Percentiles rank a stretch among this genome's conserved stretches.
Evolutionary conservation across 2,888 invertebrate genomes (phyloP).

Genomic region (Octonoba sinensis): DNA sequence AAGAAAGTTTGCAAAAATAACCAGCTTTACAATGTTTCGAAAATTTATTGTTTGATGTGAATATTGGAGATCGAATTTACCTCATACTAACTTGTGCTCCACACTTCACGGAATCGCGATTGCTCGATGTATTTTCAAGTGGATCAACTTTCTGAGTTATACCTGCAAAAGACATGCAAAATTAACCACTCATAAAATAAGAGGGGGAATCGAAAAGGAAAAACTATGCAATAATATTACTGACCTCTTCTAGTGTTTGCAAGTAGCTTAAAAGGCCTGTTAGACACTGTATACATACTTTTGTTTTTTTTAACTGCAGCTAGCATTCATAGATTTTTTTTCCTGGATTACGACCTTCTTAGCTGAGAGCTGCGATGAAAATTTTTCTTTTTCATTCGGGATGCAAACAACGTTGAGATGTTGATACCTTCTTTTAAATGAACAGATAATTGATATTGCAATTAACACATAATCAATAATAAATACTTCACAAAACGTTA

Average conservation of each 20-base stretch:
- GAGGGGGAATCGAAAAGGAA: not conserved
- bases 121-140: slow-evolving; percentile 78
- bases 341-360: slow-evolving; percentile 31
- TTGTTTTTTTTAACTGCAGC: slow-evolving; percentile 32
- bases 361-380: not conserved
- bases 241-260: slow-evolving; percentile 87
- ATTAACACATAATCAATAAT: too few relatives aligned
- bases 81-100: slow-evolving; percentile 56
- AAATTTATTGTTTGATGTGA: not conserved
- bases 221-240: slow-evolving; percentile 36
- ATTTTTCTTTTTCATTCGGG: not conserved
- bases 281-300: slow-evolving; percentile 86
- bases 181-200: not conserved
- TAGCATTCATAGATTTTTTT: slow-evolving; percentile 34
- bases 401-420: too few relatives aligned
- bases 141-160: slow-evolving; percentile 86
- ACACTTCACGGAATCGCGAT: slow-evolving; percentile 52
- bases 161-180: slow-evolving; percentile 73
- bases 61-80: slow-evolving; percentile 17
- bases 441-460: too few relatives aligned
- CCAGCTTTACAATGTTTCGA: not conserved
- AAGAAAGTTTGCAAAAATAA: not conserved
- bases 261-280: slow-evolving; percentile 88
- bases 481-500: too few relatives aligned
- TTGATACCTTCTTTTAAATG: too few relatives aligned